Conservation (phyloP, 2,888 invertebrate species). For the Harpalus rufipes region DNA sequence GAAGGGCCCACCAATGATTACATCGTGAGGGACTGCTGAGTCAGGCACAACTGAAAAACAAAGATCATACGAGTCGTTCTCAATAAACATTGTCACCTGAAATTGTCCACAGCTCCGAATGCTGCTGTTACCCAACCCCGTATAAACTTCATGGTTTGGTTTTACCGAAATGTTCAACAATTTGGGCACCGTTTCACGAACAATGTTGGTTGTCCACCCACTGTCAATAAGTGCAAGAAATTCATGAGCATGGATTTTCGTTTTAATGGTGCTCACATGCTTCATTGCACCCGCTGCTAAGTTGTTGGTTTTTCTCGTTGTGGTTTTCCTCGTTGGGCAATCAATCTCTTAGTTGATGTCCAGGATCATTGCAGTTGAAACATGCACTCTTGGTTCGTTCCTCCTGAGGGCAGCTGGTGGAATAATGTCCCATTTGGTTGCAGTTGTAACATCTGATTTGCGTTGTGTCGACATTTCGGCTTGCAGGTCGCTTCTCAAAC, state of each 20-base stretch:
- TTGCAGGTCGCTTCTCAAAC: neutral
- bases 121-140: neutral
- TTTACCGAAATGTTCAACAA: no score
- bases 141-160: neutral
- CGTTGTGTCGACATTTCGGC: no score
- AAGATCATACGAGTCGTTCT: neutral
- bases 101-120: neutral
- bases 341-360: neutral
- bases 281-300: neutral
- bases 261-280: neutral
- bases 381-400: neutral
- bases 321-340: no score
- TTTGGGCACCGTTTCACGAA: no score
- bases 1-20: conserved; percentile 32
- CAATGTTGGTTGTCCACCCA: no score
- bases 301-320: neutral
- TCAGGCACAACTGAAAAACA: conserved; percentile 51
- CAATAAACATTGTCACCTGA: neutral
- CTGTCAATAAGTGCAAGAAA: no score
- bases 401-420: neutral
- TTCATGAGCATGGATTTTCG: neutral
- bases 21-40: neutral
- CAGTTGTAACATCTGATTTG: conserved; percentile 22
- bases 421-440: conserved; percentile 13
- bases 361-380: neutral